Base-by-base conservation (phyloP, 2,888 invertebrate genomes). In the Sipha maydis region DNA sequence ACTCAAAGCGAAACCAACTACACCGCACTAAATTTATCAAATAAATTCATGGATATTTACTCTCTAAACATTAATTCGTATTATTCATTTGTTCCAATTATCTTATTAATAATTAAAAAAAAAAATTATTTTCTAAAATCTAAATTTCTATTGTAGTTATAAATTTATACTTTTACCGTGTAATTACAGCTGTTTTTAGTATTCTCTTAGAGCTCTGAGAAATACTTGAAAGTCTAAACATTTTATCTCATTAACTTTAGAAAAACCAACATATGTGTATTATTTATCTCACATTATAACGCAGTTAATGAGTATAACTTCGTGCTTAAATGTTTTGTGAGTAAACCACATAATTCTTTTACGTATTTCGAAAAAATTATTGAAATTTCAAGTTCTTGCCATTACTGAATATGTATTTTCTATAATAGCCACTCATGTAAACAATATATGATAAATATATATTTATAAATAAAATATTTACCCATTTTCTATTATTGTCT, bases 1-100 rank as follows among this genome's bases (percentile, higher is more conserved):
- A n/a, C 69, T 82, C 19, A 19, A 19, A 41, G 82, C 69, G 69
- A 82, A 69, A 82, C 69, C 41, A 41, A 69, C 61, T 61, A 9
- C 11, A 69, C 69, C n/a, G 4, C 61, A 8, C 28, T 11, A 28
- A 69, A 9, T 69, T 69, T 28, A 69, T 69, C 25, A 69, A n/a
- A 28, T 69, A 61, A 25, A 61, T 61, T 19, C 25, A 61, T 61
- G 25, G 25, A 61, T 61, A 61, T 61, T 54, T 61, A 61, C 61
- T 21, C 61, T 61, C 61, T 25, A 19, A 21, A 25, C 61, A 25
- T 25, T 48, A 11, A 14, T 48, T 48, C 48, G 1, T 48, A 48
- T 48, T 48, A 48, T 48, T 48, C 48, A 14, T 48, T 14, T 11
- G 14, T 48, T 11, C 14, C 48, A 48, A 14, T 11, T 48, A 48